Evolutionary conservation across 2,888 invertebrate genomes (phyloP).

Genomic region (Drosophila buzzatii): DNA sequence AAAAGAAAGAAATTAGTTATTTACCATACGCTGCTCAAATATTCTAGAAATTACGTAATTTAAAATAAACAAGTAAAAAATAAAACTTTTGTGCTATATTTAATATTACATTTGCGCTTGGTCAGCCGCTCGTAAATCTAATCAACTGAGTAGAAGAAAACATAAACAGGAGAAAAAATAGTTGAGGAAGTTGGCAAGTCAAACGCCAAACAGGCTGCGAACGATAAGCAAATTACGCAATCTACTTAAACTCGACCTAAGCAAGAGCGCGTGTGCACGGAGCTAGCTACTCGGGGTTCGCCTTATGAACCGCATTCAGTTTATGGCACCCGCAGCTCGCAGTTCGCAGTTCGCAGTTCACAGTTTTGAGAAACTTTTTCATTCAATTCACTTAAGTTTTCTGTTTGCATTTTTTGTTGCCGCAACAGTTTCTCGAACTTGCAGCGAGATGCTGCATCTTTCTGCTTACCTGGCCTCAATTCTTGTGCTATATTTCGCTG

Average conservation of each 20-base stretch:
- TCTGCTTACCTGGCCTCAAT: constrained; percentile 56
- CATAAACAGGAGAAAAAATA: neutral
- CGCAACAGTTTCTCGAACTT: constrained; percentile 47
- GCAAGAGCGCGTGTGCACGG: constrained; percentile 2
- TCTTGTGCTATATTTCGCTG: constrained; percentile 38
- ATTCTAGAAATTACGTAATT: neutral
- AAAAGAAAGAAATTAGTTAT: neutral
- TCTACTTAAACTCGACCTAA: constrained; percentile 50
- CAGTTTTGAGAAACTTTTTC: constrained; percentile 69
- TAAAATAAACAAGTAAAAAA: neutral
- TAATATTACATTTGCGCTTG: neutral
- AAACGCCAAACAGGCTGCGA: constrained; percentile 45
- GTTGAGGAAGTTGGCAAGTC: constrained; percentile 23
- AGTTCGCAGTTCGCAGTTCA: constrained; percentile 51
- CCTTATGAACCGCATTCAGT: constrained; percentile 57
- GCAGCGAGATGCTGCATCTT: constrained; percentile 31
- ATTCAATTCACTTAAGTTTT: constrained; percentile 77
- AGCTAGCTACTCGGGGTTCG: constrained; percentile 6
- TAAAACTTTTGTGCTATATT: neutral
- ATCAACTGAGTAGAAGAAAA: constrained; percentile 32
- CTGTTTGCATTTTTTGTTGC: constrained; percentile 74
- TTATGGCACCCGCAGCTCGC: constrained; percentile 64
- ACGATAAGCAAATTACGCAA: constrained; percentile 57
- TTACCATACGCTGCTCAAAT: neutral
- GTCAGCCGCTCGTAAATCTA: constrained; percentile 17